Conservation (phyloP, 2,797 vertebrate genomes). For the Loriculus beryllinus region DNA sequence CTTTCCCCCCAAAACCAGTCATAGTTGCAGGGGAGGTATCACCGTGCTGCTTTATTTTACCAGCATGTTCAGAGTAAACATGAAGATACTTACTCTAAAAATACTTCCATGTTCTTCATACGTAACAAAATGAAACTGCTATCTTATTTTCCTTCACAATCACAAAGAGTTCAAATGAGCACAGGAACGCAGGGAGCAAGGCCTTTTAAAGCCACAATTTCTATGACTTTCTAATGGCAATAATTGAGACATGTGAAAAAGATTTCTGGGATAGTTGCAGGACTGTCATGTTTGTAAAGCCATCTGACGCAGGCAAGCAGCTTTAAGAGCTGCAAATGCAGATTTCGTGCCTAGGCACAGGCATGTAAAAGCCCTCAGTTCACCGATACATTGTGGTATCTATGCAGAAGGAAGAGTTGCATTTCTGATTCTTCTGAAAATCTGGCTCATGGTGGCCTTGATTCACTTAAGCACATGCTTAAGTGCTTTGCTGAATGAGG, state of each 20-base stretch:
- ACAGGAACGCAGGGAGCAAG: background rate
- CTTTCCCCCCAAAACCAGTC: accelerated
- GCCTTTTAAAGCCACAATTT: background rate
- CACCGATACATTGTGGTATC: accelerated
- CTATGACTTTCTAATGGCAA: background rate
- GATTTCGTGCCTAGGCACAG: background rate
- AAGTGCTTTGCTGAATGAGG: slow-evolving; percentile 55
- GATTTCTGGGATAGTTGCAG: background rate
- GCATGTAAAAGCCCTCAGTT: background rate
- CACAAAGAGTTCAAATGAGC: background rate
- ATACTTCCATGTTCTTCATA: background rate
- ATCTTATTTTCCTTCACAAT: background rate
- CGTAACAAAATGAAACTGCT: background rate
- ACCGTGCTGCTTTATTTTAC: background rate
- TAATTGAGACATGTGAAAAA: background rate
- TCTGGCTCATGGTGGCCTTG: slow-evolving; percentile 38
- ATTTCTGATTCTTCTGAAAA: slow-evolving; percentile 31
- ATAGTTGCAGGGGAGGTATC: background rate
- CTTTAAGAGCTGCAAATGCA: background rate
- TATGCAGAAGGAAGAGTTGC: background rate
- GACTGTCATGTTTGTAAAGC: background rate
- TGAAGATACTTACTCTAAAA: background rate
- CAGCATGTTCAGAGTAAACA: background rate
- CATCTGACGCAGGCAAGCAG: background rate
- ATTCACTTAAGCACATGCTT: slow-evolving; percentile 59